Percentiles rank a stretch among this genome's conserved stretches.
These are phyloP conservation scores for Spheniscus mendiculus DNA, from an alignment of 2,113 vertebrate genomes.

Conservation along the genomic window DNA sequence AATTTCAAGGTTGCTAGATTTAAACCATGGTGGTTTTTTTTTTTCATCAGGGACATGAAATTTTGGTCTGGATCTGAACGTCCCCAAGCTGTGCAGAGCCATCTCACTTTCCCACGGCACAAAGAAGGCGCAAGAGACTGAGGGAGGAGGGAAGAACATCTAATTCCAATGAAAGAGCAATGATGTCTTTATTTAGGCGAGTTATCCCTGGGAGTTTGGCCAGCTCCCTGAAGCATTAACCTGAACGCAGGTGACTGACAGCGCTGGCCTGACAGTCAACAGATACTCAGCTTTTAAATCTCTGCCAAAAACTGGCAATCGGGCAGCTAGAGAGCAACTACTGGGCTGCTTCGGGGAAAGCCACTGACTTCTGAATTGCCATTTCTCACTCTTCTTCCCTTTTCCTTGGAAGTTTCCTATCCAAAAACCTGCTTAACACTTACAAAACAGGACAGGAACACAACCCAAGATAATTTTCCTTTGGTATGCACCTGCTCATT, in stretches of 20 bases:
- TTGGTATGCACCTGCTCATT: constrained; percentile 43
- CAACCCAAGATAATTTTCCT: neutral
- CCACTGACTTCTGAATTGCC: neutral
- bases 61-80: neutral
- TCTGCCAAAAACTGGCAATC: neutral
- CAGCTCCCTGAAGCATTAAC: constrained; percentile 22
- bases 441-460: neutral
- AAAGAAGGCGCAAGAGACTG: neutral
- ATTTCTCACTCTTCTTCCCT: neutral
- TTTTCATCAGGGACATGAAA: neutral
- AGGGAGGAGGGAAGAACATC: neutral
- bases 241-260: neutral
- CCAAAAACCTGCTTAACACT: neutral
- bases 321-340: neutral
- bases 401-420: neutral
- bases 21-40: neutral
- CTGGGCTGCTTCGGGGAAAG: neutral
- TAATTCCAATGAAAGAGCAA: neutral
- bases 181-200: neutral
- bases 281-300: neutral
- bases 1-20: neutral
- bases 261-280: neutral
- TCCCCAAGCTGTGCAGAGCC: neutral
- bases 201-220: neutral
- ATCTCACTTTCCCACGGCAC: neutral